Evolutionary conservation across 2,888 invertebrate genomes (phyloP), one percentile per base, ranked within the genome.

Genomic region (Chymomyza amoena): DNA sequence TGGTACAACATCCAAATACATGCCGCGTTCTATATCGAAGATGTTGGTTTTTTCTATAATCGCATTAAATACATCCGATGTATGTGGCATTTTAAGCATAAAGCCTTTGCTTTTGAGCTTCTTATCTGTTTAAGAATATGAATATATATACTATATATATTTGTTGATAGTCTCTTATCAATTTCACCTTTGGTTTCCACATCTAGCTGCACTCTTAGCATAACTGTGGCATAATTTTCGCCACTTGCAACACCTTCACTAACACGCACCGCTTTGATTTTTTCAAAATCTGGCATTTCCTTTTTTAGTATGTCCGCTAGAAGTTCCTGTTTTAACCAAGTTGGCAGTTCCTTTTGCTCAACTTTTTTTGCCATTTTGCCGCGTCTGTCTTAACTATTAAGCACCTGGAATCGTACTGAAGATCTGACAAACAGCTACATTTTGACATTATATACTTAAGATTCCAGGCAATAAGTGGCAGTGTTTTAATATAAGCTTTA

Each of bases 1-100:
- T 10, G 78, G 78, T 39, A 81, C 64, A 16, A 81, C 71, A 25
- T 75, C 63, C 9, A 57, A 45, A 54, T 84, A 89, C 78, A 87
- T 81, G n/a, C 71, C 61, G 5, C 64, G 52, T 61, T 89, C 89
- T 6, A 77, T 77, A 0, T 74, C 77, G 64, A 86, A 89, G 0
- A 81, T 50, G 57, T 81, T 69, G 54, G 76, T 68, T n/a, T 66
- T 61, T 15, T 76, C 28, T 25, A 81, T 61, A 61, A 80, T 50
- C 18, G 76, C 73, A 6, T 66, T 16, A 20, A 68, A 68, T 32
- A 68, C 1, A 9, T 69, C 65, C 32, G 9, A 61, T 6, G 76
- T 67, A 13, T 70, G 72, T 0, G 64, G 66, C 54, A 73, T 61
- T 72, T 80, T 80, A 6, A 78, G 36, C 71, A 79, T 75, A 57